phyloP scores from a whole-genome alignment of 2,797 vertebrate genomes.

The Acrossocheilus fasciatus region DNA sequence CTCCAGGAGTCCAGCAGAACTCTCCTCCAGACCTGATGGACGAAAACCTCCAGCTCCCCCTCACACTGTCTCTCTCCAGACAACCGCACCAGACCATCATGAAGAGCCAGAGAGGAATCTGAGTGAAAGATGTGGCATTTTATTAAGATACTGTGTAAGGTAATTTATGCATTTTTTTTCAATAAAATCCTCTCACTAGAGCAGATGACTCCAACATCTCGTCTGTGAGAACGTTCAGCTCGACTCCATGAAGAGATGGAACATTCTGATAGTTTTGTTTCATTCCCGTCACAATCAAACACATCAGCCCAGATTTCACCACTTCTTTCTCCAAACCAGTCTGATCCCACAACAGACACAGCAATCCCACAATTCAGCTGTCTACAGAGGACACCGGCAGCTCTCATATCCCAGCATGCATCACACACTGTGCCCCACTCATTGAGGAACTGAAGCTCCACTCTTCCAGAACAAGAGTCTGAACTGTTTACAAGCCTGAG shows the following conservation, averaged over 20 bases:
- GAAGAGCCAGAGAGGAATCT: slow-evolving; percentile 38
- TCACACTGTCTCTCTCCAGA: slow-evolving; percentile 60
- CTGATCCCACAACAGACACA: slow-evolving; percentile 37
- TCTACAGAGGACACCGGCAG: slow-evolving; percentile 49
- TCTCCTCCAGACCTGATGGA: slow-evolving; percentile 68
- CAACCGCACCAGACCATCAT: slow-evolving; percentile 46
- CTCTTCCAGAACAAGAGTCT: slow-evolving; percentile 3
- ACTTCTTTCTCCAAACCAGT: not conserved
- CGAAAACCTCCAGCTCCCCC: slow-evolving; percentile 69
- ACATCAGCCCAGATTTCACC: too few species aligned
- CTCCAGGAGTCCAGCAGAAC: slow-evolving; percentile 65
- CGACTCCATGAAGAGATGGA: too few species aligned
- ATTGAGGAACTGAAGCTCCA: not conserved
- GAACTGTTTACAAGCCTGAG: not conserved
- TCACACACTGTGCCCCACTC: slow-evolving; percentile 57
- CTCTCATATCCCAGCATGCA: slow-evolving; percentile 53
- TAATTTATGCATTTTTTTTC: too few species aligned
- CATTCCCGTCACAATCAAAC: too few species aligned
- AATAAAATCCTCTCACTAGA: slow-evolving; percentile 23
- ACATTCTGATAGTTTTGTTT: too few species aligned
- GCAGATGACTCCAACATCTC: slow-evolving; percentile 23
- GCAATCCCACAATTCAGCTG: slow-evolving; percentile 59
- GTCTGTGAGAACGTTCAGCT: too few species aligned
- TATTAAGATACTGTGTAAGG: too few species aligned
- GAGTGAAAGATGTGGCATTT: not conserved